phyloP scores from a whole-genome alignment of 2,888 invertebrate genomes.

The Pammene fasciana region DNA sequence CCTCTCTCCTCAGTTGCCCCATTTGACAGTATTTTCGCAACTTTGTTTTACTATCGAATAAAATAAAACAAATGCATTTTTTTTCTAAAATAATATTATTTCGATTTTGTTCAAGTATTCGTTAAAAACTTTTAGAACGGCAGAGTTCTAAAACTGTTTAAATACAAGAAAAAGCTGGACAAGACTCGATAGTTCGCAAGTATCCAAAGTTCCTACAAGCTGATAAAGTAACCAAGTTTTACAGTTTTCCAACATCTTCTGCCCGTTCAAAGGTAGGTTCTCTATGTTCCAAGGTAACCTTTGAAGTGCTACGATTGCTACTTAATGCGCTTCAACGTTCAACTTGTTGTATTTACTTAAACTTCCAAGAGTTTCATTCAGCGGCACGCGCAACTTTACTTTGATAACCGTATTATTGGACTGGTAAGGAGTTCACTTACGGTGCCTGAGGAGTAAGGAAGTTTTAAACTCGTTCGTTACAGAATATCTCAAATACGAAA shows the following conservation, averaged over 20 bases:
- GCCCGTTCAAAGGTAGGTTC: background rate
- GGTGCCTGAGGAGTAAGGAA: conserved; percentile 1
- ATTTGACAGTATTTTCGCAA: no score
- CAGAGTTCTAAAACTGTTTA: no score
- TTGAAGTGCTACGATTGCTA: background rate
- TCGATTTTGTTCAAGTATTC: no score
- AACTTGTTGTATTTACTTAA: conserved; percentile 1
- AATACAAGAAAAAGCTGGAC: no score
- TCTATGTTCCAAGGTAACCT: background rate
- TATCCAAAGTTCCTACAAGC: background rate
- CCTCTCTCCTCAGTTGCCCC: no score
- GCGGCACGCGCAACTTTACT: conserved; percentile 20
- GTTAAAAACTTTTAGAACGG: no score
- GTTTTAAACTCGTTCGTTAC: conserved; percentile 9
- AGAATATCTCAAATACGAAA: background rate
- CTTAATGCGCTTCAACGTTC: conserved; percentile 8
- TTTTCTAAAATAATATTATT: no score
- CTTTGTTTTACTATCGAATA: no score
- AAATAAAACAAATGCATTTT: no score
- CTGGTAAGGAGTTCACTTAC: conserved; percentile 20
- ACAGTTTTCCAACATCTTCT: background rate
- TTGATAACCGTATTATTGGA: conserved; percentile 20
- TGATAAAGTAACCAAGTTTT: background rate
- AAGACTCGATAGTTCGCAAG: background rate
- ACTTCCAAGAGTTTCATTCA: conserved; percentile 5